Base-by-base conservation (phyloP, 2,888 invertebrate genomes). In the Pollenia griseotomentosa region DNA sequence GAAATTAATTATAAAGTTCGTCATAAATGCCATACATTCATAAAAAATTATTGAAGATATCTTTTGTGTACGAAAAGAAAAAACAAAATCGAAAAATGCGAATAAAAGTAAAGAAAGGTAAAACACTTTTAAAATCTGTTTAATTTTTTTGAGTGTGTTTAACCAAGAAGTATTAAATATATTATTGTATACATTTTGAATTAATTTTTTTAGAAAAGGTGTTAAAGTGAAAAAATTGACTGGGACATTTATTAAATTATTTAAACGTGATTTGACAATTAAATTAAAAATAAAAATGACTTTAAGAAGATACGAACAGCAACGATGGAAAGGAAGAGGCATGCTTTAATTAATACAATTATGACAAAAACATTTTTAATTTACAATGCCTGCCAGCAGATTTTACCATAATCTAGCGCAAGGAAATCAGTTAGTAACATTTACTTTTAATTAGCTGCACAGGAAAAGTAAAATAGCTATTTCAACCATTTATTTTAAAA, bases 211-310 rank as follows among this genome's bases (percentile, higher is more conserved):
- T 33, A 14, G 8, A 33, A 78, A 59, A 68, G 66, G 78, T 78
- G 78, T 68, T 78, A 55, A 77, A 65, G 77, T 55, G 57, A 68
- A 78, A 57, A 78, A 68, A 59, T 59, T 65, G 55, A 33, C 2
- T 68, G 66, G 48, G 68, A 78, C n/a, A 57, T 68, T 78, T 78
- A 48, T 68, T 59, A 59, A 68, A 68, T 68, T 57, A 55, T 78
- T 78, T 40, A 57, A 57, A 57, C 75, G 57, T 78, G 53, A 78
- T 66, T 46, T 66, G 66, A 66, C 65, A 77, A 66, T 66, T 77
- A 23, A 23, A 23, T 23, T 2, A 55, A 57, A 57, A 65, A 66
- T 11, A 66, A 33, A 16, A 12, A 12, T 23, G 44, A 55, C 65
- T 66, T 44, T 33, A 16, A 46, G 14, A 46, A 23, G 51, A 11